Evolutionary conservation across 2,113 vertebrate genomes (phyloP).

Genomic region (Chitala chitala): DNA sequence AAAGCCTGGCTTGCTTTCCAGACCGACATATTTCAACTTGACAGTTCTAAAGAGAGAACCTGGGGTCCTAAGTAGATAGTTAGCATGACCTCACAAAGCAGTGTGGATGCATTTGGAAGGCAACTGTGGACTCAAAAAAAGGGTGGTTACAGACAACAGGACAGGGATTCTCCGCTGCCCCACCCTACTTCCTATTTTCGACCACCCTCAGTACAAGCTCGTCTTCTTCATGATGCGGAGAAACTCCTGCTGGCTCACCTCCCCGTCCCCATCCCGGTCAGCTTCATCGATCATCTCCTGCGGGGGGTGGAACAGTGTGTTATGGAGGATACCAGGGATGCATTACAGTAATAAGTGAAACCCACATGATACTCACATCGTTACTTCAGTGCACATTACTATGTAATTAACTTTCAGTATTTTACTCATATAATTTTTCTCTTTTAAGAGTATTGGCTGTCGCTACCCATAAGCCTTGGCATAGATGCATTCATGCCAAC

Average conservation of each 20-base stretch:
- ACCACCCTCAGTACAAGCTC: slow-evolving; percentile 74
- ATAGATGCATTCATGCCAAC: no score
- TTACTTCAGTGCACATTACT: no score
- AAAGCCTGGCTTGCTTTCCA: background rate
- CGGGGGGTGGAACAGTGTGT: slow-evolving; percentile 8
- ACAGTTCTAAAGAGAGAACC: background rate
- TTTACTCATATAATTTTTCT: no score
- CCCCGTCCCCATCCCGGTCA: slow-evolving; percentile 85
- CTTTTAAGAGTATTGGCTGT: no score
- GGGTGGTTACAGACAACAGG: background rate
- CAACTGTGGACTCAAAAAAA: background rate
- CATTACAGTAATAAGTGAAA: background rate
- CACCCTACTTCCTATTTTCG: background rate
- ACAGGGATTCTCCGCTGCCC: background rate
- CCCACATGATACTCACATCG: no score
- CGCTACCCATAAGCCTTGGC: no score
- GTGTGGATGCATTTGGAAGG: background rate
- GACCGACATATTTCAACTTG: background rate
- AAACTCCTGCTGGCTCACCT: slow-evolving; percentile 89
- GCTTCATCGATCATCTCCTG: slow-evolving; percentile 95
- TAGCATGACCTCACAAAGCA: background rate
- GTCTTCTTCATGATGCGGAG: slow-evolving; percentile 93
- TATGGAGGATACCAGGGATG: background rate
- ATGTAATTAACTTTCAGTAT: no score
- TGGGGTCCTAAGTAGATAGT: slow-evolving; percentile 1